Evolutionary conservation across 2,113 vertebrate genomes (phyloP).

Genomic region (Peucedramus taeniatus): DNA sequence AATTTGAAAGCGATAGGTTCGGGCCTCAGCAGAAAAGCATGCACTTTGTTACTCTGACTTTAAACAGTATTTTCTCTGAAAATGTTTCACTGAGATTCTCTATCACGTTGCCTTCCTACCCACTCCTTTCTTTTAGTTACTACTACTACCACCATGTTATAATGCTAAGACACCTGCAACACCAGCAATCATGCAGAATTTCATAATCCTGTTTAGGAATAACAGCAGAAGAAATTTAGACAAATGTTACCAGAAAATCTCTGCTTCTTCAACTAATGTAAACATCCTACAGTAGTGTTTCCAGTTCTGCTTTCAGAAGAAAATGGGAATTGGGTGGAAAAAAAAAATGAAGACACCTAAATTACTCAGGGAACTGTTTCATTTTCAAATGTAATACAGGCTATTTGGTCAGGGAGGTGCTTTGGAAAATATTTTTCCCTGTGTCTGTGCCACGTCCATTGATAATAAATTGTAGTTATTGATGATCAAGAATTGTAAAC

Average conservation of each 20-base stretch:
- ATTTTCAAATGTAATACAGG: neutral
- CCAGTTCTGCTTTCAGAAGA: neutral
- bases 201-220: neutral
- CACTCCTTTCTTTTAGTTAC: neutral
- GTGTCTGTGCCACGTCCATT: neutral
- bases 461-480: neutral
- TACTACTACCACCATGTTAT: neutral
- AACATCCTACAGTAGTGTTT: neutral
- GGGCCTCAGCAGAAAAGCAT: slow-evolving; percentile 1
- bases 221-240: neutral
- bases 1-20: slow-evolving; percentile 38
- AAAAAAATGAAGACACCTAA: neutral
- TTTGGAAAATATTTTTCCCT: neutral
- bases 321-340: neutral
- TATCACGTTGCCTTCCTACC: neutral
- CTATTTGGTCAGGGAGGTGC: neutral
- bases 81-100: neutral
- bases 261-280: neutral
- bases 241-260: neutral
- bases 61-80: neutral
- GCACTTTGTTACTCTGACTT: neutral
- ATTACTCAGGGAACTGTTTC: neutral
- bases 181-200: neutral
- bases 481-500: neutral
- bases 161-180: neutral